Evolutionary conservation across 2,888 invertebrate species (phyloP).

Genomic region (Agrotis segetum): DNA sequence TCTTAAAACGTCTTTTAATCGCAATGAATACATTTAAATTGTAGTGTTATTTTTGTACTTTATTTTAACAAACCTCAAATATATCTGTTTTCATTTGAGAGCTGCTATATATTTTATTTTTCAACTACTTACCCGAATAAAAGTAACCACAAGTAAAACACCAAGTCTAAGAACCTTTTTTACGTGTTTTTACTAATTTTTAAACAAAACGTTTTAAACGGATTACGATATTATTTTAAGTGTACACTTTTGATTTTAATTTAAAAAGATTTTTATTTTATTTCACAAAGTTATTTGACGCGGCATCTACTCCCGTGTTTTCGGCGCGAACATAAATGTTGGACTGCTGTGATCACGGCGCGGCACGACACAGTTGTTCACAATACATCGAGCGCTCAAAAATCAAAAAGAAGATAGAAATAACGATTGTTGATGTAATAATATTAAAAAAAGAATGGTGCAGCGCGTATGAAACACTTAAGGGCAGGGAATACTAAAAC

Average conservation of each 20-base stretch:
- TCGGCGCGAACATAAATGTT: not conserved
- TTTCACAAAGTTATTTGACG: not conserved
- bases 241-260: not conserved
- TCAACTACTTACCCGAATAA: conserved; percentile 6
- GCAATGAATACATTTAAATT: no score
- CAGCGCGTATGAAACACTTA: not conserved
- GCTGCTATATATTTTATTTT: no score
- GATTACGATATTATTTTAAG: not conserved
- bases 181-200: not conserved
- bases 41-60: no score
- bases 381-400: not conserved
- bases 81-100: no score
- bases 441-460: no score
- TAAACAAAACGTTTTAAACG: no score
- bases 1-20: no score
- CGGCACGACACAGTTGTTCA: not conserved
- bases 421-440: not conserved
- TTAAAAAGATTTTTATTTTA: not conserved
- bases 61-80: no score
- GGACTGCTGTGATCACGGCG: not conserved
- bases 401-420: not conserved
- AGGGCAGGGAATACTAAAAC: no score
- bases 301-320: conserved; percentile 3
- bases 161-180: no score
- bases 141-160: not conserved